Evolutionary conservation across 2,113 vertebrate genomes (phyloP).

Genomic region (Melanotaenia duboulayi): DNA sequence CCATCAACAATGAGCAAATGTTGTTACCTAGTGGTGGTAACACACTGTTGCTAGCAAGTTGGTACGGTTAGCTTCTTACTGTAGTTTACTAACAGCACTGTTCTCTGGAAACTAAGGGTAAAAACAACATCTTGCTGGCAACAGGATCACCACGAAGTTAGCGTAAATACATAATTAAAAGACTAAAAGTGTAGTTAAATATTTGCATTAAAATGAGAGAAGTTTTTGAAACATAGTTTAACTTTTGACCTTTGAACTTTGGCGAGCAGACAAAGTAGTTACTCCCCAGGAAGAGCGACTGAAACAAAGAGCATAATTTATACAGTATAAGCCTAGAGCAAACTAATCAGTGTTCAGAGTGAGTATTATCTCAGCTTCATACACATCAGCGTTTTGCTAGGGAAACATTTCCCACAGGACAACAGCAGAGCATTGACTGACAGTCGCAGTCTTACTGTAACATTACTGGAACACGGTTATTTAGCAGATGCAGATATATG

Average conservation of each 20-base stretch:
- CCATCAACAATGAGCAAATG: too few species aligned
- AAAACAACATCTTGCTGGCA: background rate
- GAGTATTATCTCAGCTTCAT: slow-evolving; percentile 48
- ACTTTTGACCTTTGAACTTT: slow-evolving; percentile 72
- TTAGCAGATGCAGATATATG: slow-evolving; percentile 20
- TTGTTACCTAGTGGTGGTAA: too few species aligned
- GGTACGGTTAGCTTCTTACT: too few species aligned
- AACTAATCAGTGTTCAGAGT: slow-evolving; percentile 75
- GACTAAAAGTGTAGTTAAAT: background rate
- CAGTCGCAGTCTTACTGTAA: slow-evolving; percentile 55
- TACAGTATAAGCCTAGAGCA: slow-evolving; percentile 56
- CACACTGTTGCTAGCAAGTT: too few species aligned
- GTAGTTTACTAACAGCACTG: background rate
- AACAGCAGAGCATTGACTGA: slow-evolving; percentile 35
- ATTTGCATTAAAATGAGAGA: background rate
- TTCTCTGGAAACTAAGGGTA: background rate
- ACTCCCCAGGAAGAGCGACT: slow-evolving; percentile 40
- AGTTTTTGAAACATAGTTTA: slow-evolving; percentile 16
- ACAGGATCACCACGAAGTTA: background rate
- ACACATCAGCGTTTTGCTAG: slow-evolving; percentile 49
- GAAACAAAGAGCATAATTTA: slow-evolving; percentile 79
- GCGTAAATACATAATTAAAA: background rate
- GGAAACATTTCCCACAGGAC: slow-evolving; percentile 66
- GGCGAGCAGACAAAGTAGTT: slow-evolving; percentile 41
- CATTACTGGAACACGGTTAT: slow-evolving; percentile 21